phyloP scores from a whole-genome alignment of 2,888 invertebrate genomes.

The Stenotaenia linearis region DNA sequence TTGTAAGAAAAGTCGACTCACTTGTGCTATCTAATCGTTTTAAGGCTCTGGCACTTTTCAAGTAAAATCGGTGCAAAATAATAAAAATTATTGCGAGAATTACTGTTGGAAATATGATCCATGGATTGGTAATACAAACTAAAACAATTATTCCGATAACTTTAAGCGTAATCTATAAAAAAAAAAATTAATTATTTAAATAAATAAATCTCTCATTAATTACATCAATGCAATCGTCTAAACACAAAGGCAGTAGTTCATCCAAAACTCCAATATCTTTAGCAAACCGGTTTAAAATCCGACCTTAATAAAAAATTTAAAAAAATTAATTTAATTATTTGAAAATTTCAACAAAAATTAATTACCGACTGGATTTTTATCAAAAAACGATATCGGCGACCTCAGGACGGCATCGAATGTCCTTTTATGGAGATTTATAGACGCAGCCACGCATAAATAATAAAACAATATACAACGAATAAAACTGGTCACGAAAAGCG shows the following conservation, averaged over 20 bases:
- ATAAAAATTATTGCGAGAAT: conserved; percentile 68
- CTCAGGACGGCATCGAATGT: conserved; percentile 79
- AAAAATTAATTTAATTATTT: neutral
- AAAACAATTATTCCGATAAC: conserved; percentile 56
- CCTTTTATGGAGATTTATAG: conserved; percentile 67
- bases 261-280: conserved; percentile 77
- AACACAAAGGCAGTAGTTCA: conserved; percentile 62
- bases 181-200: neutral
- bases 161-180: conserved; percentile 38
- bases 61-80: conserved; percentile 66
- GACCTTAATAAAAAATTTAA: conserved; percentile 50
- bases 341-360: neutral
- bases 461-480: conserved; percentile 65
- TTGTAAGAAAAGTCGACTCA: no score
- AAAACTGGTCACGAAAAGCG: conserved; percentile 55
- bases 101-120: conserved; percentile 65
- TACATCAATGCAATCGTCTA: conserved; percentile 52
- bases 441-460: conserved; percentile 69
- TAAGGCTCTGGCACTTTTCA: conserved; percentile 71
- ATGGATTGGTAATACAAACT: conserved; percentile 67
- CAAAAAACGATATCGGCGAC: conserved; percentile 80
- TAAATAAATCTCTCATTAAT: neutral
- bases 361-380: conserved; percentile 76
- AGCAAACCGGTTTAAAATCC: conserved; percentile 77
- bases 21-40: conserved; percentile 55